phyloP scores from a whole-genome alignment of 2,888 invertebrate species.

The Lepidochitona cinerea region DNA sequence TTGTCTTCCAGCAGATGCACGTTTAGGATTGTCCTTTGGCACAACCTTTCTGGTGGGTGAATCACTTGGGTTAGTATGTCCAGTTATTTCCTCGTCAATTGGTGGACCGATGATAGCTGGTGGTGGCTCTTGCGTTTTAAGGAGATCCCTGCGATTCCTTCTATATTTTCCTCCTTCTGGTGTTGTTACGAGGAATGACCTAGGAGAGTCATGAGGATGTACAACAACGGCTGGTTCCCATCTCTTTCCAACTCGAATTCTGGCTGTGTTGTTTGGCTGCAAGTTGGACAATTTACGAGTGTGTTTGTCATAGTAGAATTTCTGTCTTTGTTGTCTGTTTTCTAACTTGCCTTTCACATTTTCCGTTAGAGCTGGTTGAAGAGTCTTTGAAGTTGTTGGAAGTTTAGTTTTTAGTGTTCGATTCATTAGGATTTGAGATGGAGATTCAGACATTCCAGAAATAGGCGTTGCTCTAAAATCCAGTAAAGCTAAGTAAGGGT shows the following conservation, averaged over 20 bases:
- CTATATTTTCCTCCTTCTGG: background rate
- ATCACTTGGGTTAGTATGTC: too few relatives aligned
- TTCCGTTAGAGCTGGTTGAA: background rate
- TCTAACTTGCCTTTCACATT: background rate
- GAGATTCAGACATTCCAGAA: conserved; percentile 14
- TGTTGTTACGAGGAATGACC: background rate
- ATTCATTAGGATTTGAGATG: conserved; percentile 31
- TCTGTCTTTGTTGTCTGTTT: background rate
- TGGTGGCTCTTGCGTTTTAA: too few relatives aligned
- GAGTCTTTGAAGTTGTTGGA: background rate
- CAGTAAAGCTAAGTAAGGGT: conserved; percentile 26
- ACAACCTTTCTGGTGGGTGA: too few relatives aligned
- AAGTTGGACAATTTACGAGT: background rate
- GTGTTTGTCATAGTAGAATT: background rate
- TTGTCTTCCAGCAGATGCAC: too few relatives aligned
- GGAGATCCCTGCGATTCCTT: background rate
- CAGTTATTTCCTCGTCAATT: too few relatives aligned
- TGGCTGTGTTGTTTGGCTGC: background rate
- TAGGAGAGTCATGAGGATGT: background rate
- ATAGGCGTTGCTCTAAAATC: conserved; percentile 26
- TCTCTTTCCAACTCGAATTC: background rate
- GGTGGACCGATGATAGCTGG: too few relatives aligned
- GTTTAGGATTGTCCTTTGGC: too few relatives aligned
- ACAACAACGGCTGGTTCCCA: background rate
- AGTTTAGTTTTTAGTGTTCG: background rate